Conservation (phyloP, 2,797 vertebrate genomes). For the Vireo griseus region DNA sequence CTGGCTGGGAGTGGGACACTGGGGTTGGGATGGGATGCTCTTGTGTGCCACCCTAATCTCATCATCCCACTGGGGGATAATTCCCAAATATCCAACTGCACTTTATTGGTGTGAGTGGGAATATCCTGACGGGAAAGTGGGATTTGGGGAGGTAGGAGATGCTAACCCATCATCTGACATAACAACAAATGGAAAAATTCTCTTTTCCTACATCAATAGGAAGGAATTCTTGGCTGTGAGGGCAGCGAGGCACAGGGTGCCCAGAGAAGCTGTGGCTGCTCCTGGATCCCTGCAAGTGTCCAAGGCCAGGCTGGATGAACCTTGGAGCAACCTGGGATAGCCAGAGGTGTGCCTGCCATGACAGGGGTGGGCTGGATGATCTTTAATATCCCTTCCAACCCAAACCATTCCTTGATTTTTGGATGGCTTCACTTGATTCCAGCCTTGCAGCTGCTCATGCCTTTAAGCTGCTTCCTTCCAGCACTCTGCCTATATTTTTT, state of each 20-base stretch:
- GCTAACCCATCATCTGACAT: not conserved
- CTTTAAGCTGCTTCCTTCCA: not conserved
- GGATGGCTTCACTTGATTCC: not conserved
- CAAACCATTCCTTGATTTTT: not conserved
- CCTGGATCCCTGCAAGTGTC: not conserved
- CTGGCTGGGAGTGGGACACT: fast-evolving
- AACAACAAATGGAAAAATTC: not conserved
- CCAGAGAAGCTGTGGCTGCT: not conserved
- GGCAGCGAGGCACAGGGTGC: not conserved
- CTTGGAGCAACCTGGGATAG: fast-evolving
- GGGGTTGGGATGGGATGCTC: not conserved
- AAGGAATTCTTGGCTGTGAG: not conserved
- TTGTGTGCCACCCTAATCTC: fast-evolving
- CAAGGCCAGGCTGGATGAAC: fast-evolving
- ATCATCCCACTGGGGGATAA: fast-evolving
- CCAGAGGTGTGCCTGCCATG: not conserved
- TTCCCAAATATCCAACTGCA: not conserved
- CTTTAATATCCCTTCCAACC: not conserved
- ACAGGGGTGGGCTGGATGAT: not conserved
- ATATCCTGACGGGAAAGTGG: not conserved
- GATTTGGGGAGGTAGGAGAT: not conserved
- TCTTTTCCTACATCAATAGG: not conserved
- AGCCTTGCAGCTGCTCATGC: not conserved
- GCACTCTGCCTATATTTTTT: not conserved
- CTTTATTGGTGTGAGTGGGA: not conserved